A percentile compares a stretch with the other conserved stretches of the same genome.
Evolutionary conservation across 2,113 vertebrate genomes (phyloP).

Genomic region (Anoura caudifer): DNA sequence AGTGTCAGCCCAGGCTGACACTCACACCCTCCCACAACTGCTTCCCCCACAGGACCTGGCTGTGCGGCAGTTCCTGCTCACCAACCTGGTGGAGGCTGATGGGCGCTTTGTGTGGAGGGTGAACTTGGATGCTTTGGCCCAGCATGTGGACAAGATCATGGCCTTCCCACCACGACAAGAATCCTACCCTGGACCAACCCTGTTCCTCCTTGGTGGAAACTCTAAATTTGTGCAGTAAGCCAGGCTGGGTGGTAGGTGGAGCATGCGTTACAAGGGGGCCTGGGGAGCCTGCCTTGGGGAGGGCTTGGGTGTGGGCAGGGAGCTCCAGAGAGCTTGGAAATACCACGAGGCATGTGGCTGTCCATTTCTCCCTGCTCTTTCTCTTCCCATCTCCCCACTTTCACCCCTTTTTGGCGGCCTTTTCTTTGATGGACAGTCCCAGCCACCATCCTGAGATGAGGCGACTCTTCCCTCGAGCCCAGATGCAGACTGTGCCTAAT

Average conservation of each 20-base stretch:
- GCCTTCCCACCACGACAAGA: conserved; percentile 85
- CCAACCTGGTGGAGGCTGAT: conserved; percentile 90
- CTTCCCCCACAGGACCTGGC: neutral
- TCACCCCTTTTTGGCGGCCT: neutral
- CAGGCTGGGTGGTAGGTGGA: accelerated
- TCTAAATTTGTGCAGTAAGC: conserved; percentile 91
- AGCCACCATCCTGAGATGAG: conserved; percentile 88
- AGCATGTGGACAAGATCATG: conserved; percentile 85
- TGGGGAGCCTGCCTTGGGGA: neutral
- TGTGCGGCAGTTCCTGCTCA: conserved; percentile 91
- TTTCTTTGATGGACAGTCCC: conserved; percentile 76
- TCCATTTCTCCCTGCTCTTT: neutral
- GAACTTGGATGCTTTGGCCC: conserved; percentile 91
- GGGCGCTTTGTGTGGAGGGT: conserved; percentile 89
- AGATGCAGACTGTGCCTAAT: conserved; percentile 88
- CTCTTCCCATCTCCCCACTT: neutral
- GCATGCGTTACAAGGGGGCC: no score
- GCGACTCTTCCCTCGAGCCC: conserved; percentile 86
- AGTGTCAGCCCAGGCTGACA: neutral
- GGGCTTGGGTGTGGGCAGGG: neutral
- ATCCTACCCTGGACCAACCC: conserved; percentile 86
- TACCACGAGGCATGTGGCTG: accelerated
- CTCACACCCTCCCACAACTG: neutral
- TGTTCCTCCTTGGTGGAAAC: conserved; percentile 92
- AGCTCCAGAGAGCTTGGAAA: neutral